Percentiles rank a stretch among this genome's conserved stretches.
phyloP scores from a whole-genome alignment of 37 sponge, comb jelly and placozoan species.

The Oopsacas minuta region DNA sequence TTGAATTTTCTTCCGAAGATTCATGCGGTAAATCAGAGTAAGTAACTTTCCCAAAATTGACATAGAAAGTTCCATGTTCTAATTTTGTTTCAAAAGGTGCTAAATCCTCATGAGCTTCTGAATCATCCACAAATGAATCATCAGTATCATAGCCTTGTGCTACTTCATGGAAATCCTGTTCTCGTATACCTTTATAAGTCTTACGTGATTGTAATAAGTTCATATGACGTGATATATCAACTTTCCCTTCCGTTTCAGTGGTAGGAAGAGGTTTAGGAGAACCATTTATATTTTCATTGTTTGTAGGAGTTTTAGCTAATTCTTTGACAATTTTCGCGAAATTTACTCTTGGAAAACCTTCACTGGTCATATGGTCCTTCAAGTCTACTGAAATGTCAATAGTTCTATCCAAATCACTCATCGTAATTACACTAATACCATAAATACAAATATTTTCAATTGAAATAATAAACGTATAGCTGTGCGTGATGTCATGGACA shows the following conservation, averaged over 20 bases:
- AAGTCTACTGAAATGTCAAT: not conserved
- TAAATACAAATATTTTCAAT: too few species aligned
- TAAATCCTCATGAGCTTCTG: not conserved
- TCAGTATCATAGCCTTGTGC: not conserved
- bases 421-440: too few species aligned
- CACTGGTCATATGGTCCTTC: not conserved
- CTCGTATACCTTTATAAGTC: not conserved
- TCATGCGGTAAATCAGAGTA: not conserved
- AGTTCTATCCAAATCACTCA: not conserved
- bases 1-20: not conserved
- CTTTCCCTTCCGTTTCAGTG: not conserved
- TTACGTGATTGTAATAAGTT: not conserved
- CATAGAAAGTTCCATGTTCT: not conserved
- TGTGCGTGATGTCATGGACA: too few species aligned
- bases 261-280: not conserved
- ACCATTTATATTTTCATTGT: not conserved
- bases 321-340: not conserved
- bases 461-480: too few species aligned
- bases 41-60: not conserved
- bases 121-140: slow-evolving; percentile 4
- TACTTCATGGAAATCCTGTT: not conserved
- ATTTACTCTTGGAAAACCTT: slow-evolving; percentile 12
- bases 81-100: not conserved
- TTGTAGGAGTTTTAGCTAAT: not conserved
- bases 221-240: not conserved